Percentiles rank a stretch among this genome's conserved stretches.
These are phyloP conservation scores for Boleophthalmus pectinirostris DNA, from an alignment of 2,113 vertebrate species.

Conservation along the genomic window DNA sequence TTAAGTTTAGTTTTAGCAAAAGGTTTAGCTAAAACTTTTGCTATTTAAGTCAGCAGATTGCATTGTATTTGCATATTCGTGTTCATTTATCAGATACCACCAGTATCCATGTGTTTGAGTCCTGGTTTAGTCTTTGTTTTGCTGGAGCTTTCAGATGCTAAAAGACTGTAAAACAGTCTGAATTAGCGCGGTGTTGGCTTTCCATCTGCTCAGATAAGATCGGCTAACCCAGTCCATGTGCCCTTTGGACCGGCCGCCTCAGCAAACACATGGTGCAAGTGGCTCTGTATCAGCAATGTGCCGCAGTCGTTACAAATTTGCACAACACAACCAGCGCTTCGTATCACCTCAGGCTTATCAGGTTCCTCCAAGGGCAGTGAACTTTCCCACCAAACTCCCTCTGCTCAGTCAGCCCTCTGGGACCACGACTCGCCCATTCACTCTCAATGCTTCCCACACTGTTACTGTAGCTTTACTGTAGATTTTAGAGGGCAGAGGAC, in stretches of 20 bases:
- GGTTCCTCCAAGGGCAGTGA: constrained; percentile 66
- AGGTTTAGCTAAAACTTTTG: too few relatives aligned
- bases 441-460: constrained; percentile 55
- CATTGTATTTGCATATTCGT: too few relatives aligned
- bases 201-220: constrained; percentile 39
- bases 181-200: constrained; percentile 9
- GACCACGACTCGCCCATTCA: constrained; percentile 39
- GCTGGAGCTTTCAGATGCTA: not conserved
- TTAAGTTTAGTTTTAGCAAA: not conserved
- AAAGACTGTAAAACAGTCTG: not conserved
- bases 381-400: constrained; percentile 66
- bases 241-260: constrained; percentile 53
- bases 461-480: constrained; percentile 12
- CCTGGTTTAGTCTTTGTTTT: not conserved
- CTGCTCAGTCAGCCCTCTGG: constrained; percentile 29
- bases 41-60: too few relatives aligned
- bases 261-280: constrained; percentile 46
- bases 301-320: constrained; percentile 58
- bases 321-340: constrained; percentile 58
- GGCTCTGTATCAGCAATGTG: constrained; percentile 36
- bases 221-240: constrained; percentile 41
- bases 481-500: not conserved
- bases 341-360: constrained; percentile 67
- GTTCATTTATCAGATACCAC: not conserved
- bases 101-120: not conserved